Base-by-base conservation (phyloP, 35 echinoderm and acorn worm genomes). In the Anneissia japonica region DNA sequence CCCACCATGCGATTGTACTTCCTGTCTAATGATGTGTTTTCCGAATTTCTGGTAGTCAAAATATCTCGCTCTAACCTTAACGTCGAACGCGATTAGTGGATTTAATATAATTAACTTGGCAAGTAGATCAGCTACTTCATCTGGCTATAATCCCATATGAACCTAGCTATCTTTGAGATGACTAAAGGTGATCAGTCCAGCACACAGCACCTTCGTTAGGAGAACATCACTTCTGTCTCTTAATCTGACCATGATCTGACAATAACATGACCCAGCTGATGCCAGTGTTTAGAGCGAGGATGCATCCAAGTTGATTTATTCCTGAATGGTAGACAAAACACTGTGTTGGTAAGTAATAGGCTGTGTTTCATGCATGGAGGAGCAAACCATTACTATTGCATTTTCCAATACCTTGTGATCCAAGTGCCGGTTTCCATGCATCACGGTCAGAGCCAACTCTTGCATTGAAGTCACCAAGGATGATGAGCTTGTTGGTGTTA, bases 381-480 rank as follows among this genome's bases (percentile, higher is more conserved):
- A 86, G 82, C 3, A 78, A 75, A 78, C 84, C 82, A 77, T 77
- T 86, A 21, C 39, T 73, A 64, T 90, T 90, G 75, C 89, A 85
- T 28, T 79, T 76, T 14, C 89, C 82, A 28, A 85, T 31, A 10
- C 73, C 89, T 79, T 86, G 73, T 29, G 19, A 40, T 30, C 83
- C 74, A 33, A 85, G 77, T 3, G 56, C 37, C 23, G 35, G 5
- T 2, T 79, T 36, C 89, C 74, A 90, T 30, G 38, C 12, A 2
- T 16, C 4, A 43, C 39, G 26, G 36, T 90, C 82, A 38, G 81
- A 28, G 34, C 88, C 88, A 75, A 90, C 55, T 74, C 88, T 86
- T 0, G 88, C 82, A 38, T 85, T 90, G 81, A 90, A 85, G 77
- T 90, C 81, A 33, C 88, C 88, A 16, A 86, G 82, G 30, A 90